Conservation (phyloP, 2,888 invertebrate genomes). For the Lycophotia porphyrea region DNA sequence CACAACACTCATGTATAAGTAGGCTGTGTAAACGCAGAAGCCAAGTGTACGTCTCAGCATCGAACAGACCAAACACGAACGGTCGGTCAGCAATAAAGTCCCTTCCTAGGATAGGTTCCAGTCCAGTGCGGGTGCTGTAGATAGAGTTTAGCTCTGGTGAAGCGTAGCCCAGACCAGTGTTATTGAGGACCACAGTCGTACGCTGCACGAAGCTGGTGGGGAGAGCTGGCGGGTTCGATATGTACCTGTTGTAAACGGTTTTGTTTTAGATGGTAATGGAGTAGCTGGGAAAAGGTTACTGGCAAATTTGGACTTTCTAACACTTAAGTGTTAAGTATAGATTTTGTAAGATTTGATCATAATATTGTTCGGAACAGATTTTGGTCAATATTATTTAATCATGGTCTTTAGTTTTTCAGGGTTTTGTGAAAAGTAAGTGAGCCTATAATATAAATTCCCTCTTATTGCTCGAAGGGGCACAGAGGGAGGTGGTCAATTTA, state of each 20-base stretch:
- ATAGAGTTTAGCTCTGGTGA: background rate
- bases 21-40: conserved; percentile 17
- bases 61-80: conserved; percentile 45
- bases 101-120: conserved; percentile 28
- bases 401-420: background rate
- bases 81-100: conserved; percentile 56
- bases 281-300: background rate
- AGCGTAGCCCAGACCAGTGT: conserved; percentile 26
- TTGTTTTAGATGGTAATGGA: background rate
- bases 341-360: background rate
- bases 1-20: conserved; percentile 19
- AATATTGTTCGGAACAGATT: background rate
- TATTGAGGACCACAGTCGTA: conserved; percentile 36
- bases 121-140: conserved; percentile 15
- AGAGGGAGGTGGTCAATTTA: background rate
- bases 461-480: background rate
- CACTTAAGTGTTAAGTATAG: no score
- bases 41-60: conserved; percentile 42
- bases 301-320: background rate
- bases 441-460: background rate
- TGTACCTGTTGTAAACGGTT: conserved; percentile 34
- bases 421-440: background rate
- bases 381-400: background rate
- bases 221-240: conserved; percentile 47
- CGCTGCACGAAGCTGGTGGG: conserved; percentile 51